Evolutionary conservation across 2,113 vertebrate genomes (phyloP), one percentile per base, ranked within the genome.

Genomic region (Dipodomys stephensi): DNA sequence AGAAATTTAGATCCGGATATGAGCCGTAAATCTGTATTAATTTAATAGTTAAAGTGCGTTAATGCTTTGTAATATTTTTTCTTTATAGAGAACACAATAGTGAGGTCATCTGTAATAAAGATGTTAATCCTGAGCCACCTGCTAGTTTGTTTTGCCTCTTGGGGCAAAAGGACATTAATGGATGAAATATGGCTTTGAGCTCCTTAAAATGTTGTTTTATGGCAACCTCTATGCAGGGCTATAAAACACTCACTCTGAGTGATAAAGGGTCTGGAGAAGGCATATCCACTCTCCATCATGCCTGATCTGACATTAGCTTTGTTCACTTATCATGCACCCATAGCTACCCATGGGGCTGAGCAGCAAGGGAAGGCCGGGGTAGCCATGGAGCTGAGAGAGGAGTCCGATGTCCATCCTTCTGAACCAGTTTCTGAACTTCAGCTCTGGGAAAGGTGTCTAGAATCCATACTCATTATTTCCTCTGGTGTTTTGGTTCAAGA

Each of bases 31-130:
- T 98, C 97, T 98, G 91, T 95, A 97, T 97, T 98, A 98, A 98
- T 98, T 98, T 98, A 98, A 97, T 97, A 97, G 97, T 98, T 97
- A 97, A 97, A 96, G 92, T 97, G 86, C 95, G 97, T 98, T 98
- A 98, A 98, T 98, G 97, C 97, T 98, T 98, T 98, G 97, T 98
- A 98, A 98, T 98, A 98, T 98, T 98, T 98, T 98, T 98, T 98
- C 98, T 98, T 98, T 98, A 98, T 98, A 97, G 98, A 96, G 98
- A 98, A 98, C 98, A 98, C 98, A 98, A 98, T 98, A 98, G 98
- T 98, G 98, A 98, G 98, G 98, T 98, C 98, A 98, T 98, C 98
- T 98, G 98, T 98, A 98, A 98, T 98, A 98, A 98, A 98, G 98
- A 98, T 98, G 97, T 98, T 98, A 98, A 98, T 98, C 97, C 89